Percentiles rank a stretch among this genome's conserved stretches.
These are phyloP conservation scores for Atherinomorus stipes DNA, from an alignment of 2,113 vertebrate genomes.

Conservation along the genomic window DNA sequence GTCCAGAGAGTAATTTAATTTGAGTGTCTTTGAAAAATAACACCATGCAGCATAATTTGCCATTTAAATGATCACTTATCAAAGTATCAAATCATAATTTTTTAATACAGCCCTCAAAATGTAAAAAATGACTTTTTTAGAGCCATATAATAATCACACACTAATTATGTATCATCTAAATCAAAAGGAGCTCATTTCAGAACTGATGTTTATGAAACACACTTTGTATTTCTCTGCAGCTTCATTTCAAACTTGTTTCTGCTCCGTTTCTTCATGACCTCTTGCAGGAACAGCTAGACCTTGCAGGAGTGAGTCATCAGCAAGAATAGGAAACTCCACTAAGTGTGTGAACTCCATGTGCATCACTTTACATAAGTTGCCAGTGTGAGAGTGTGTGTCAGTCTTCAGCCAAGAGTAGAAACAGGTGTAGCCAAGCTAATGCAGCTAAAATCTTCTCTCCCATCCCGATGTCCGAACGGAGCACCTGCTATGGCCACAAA, in stretches of 20 bases:
- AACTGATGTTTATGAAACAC: neutral
- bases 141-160: no score
- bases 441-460: constrained; percentile 8
- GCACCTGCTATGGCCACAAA: constrained; percentile 50
- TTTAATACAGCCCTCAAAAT: no score
- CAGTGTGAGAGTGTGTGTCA: constrained; percentile 8
- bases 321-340: constrained; percentile 22
- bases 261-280: neutral
- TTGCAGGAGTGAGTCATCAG: constrained; percentile 37
- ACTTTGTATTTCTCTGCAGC: neutral
- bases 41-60: no score
- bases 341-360: constrained; percentile 28
- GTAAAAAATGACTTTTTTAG: no score
- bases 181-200: neutral
- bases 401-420: constrained; percentile 41
- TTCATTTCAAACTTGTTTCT: neutral
- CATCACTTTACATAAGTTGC: constrained; percentile 29
- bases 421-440: constrained; percentile 57
- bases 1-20: no score
- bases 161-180: no score
- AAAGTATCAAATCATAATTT: no score
- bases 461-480: constrained; percentile 25
- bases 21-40: no score
- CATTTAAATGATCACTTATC: no score
- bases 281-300: constrained; percentile 18